Evolutionary conservation across 30 jellyfish, hydroid and myxozoan genomes (phyloP).

Genomic region (Catostylus mosaicus): DNA sequence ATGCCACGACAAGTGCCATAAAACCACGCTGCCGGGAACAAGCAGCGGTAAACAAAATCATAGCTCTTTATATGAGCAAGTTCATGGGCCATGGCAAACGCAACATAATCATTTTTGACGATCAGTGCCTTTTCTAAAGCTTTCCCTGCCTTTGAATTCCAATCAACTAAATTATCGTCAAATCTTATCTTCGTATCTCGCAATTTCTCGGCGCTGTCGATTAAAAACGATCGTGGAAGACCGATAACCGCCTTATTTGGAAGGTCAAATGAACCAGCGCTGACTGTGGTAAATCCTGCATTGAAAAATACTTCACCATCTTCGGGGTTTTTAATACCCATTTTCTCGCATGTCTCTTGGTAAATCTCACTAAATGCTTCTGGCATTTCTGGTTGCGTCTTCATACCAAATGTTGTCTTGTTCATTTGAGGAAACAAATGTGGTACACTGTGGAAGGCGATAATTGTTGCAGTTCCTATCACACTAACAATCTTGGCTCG

Average conservation of each 20-base stretch:
- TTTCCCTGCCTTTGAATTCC: slow-evolving; percentile 71
- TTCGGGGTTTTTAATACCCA: slow-evolving; percentile 50
- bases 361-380: slow-evolving; percentile 29
- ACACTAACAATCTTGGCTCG: slow-evolving; percentile 46
- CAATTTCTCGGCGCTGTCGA: slow-evolving; percentile 36
- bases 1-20: slow-evolving; percentile 62
- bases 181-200: slow-evolving; percentile 39
- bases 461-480: slow-evolving; percentile 54
- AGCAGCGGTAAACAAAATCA: slow-evolving; percentile 56
- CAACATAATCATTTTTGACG: slow-evolving; percentile 63
- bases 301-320: slow-evolving; percentile 37
- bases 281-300: slow-evolving; percentile 65
- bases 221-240: slow-evolving; percentile 65
- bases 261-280: slow-evolving; percentile 81
- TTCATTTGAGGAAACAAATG: slow-evolving; percentile 75
- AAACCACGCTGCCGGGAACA: slow-evolving; percentile 71
- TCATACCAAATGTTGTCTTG: slow-evolving; percentile 19
- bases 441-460: slow-evolving; percentile 72
- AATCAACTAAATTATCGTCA: slow-evolving; percentile 52
- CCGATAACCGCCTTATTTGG: slow-evolving; percentile 86
- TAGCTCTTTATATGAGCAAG: slow-evolving; percentile 74
- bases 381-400: slow-evolving; percentile 31
- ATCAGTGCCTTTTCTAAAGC: slow-evolving; percentile 61
- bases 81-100: slow-evolving; percentile 87
- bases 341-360: slow-evolving; percentile 59